phyloP scores from a whole-genome alignment of 2,888 invertebrate genomes.

The Sarcophaga rosellei region DNA sequence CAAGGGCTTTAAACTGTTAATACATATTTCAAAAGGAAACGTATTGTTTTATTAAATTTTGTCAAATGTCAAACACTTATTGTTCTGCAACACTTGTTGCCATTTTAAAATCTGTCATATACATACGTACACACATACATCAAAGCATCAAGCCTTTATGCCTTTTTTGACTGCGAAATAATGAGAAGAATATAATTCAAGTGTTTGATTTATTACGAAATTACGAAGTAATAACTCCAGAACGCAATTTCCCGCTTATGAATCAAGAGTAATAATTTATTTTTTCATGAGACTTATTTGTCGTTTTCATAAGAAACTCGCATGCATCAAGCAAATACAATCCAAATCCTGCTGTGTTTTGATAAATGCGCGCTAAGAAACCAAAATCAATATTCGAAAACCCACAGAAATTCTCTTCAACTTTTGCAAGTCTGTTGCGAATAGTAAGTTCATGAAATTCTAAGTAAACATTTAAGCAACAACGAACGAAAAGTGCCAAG shows the following conservation, averaged over 20 bases:
- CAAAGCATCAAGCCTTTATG: slow-evolving; percentile 49
- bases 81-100: slow-evolving; percentile 10
- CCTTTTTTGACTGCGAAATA: no score
- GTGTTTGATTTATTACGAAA: slow-evolving; percentile 37
- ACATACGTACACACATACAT: background rate
- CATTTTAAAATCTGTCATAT: slow-evolving; percentile 44
- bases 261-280: slow-evolving; percentile 46
- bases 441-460: slow-evolving; percentile 43
- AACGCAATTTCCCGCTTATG: background rate
- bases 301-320: slow-evolving; percentile 61
- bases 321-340: slow-evolving; percentile 51
- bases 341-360: slow-evolving; percentile 34
- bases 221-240: slow-evolving; percentile 27
- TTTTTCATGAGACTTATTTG: slow-evolving; percentile 62
- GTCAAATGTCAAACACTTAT: no score
- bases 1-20: no score
- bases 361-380: background rate
- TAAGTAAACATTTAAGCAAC: slow-evolving; percentile 53
- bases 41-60: no score
- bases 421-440: slow-evolving; percentile 45
- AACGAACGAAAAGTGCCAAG: slow-evolving; percentile 29
- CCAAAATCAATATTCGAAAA: slow-evolving; percentile 54
- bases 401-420: slow-evolving; percentile 57
- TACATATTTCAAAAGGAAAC: no score
- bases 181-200: no score